These are phyloP conservation scores for Monochamus alternatus DNA, from an alignment of 2,888 invertebrate species.

Conservation along the genomic window DNA sequence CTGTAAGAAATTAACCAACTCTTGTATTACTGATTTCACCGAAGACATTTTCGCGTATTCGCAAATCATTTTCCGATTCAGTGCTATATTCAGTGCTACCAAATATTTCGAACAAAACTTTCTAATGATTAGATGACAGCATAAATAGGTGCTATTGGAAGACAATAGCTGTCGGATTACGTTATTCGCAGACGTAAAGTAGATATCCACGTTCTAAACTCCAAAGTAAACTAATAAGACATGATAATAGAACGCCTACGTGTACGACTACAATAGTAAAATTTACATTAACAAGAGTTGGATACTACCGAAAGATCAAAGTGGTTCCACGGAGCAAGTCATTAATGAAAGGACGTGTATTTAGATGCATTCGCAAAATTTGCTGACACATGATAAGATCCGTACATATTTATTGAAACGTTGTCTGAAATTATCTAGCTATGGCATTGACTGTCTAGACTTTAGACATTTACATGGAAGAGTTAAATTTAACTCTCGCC, in stretches of 20 bases:
- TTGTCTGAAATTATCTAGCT: no score
- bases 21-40: no score
- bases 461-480: no score
- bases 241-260: not conserved
- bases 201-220: not conserved
- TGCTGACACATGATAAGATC: no score
- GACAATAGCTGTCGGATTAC: not conserved
- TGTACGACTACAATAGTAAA: conserved; percentile 5
- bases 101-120: not conserved
- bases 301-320: not conserved
- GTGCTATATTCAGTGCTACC: no score
- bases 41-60: no score
- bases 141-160: not conserved
- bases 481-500: no score
- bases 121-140: not conserved
- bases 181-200: not conserved
- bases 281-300: conserved; percentile 5
- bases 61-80: no score
- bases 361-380: no score
- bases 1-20: no score
- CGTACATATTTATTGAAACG: no score
- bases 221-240: not conserved
- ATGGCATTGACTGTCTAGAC: no score
- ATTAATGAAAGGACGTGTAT: not conserved
- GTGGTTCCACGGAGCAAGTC: not conserved